phyloP scores from a whole-genome alignment of 2,113 vertebrate genomes.

The Leptodactylus fuscus region DNA sequence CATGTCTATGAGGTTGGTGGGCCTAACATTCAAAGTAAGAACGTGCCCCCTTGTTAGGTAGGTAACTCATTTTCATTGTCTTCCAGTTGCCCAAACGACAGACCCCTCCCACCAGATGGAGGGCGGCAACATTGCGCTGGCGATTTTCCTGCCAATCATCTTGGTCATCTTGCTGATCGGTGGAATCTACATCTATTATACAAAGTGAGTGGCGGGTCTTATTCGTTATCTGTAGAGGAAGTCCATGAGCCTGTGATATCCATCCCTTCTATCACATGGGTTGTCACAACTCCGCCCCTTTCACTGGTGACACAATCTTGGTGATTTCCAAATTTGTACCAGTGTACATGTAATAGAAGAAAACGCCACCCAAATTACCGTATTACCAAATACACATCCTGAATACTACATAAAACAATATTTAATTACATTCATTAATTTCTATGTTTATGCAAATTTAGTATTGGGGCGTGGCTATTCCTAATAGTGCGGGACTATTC shows the following conservation, averaged over 20 bases:
- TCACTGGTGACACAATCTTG: background rate
- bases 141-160: slow-evolving; percentile 89
- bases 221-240: background rate
- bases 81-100: slow-evolving; percentile 85
- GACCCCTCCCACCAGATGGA: slow-evolving; percentile 87
- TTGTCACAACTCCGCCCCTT: background rate
- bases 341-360: no score
- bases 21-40: background rate
- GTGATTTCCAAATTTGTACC: no score
- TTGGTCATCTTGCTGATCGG: slow-evolving; percentile 89
- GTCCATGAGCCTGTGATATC: background rate
- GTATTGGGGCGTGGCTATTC: background rate
- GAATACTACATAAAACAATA: no score
- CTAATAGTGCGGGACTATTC: background rate
- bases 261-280: background rate
- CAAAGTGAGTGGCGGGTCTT: slow-evolving; percentile 79
- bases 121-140: slow-evolving; percentile 89
- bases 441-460: background rate
- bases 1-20: slow-evolving; percentile 24
- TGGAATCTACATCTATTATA: slow-evolving; percentile 92
- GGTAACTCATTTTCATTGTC: background rate
- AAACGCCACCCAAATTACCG: no score
- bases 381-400: no score
- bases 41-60: background rate
- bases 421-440: background rate